Evolutionary conservation across 1,140 invertebrate genomes (phyloP), one percentile per base, ranked within the genome.

Genomic region (Ptiloglossa arizonensis): DNA sequence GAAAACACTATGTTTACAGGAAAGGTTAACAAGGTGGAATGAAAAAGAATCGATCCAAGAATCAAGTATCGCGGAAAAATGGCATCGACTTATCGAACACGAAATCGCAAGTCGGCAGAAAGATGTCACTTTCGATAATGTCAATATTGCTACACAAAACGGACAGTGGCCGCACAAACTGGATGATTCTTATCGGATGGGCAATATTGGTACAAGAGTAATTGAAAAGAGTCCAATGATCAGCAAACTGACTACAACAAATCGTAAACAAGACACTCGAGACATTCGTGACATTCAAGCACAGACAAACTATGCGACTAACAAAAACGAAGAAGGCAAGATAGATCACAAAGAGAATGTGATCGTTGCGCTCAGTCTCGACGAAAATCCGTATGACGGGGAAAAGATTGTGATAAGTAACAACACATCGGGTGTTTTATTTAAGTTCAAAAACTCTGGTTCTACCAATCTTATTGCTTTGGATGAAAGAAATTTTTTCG

Each of bases 1-100:
- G 72, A n/a, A 15, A 6, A 70, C 32, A 41, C 22, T 76, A 32
- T 76, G 70, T 69, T 70, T 44, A 24, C 74, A 77, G 66, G 74
- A 70, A 60, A 60, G 24, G 17, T 29, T 62, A 8, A 24, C 19
- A 15, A 70, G 32, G 22, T 29, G 56, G 41, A 62, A 70, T 6
- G 17, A 46, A 38, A 52, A 15, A 32, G 19, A 71, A 41, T 63
- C 29, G 27, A 35, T 44, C 11, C 24, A 11, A 63, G 46, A 50
- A 4, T 56, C 48, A 11, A 56, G 35, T 56, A 35, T 44, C 4
- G 27, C 32, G 19, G 48, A 46, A 35, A 63, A n/a, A 35, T 22
- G 3, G 19, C 44, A 54, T 6, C 54, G 56, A 35, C 35, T 57
- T 5, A 15, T 32, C 13, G 56, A 73, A 52, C 24, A 54, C 5